Conservation (phyloP, 2,797 vertebrate species). For the Malurus splendens region DNA sequence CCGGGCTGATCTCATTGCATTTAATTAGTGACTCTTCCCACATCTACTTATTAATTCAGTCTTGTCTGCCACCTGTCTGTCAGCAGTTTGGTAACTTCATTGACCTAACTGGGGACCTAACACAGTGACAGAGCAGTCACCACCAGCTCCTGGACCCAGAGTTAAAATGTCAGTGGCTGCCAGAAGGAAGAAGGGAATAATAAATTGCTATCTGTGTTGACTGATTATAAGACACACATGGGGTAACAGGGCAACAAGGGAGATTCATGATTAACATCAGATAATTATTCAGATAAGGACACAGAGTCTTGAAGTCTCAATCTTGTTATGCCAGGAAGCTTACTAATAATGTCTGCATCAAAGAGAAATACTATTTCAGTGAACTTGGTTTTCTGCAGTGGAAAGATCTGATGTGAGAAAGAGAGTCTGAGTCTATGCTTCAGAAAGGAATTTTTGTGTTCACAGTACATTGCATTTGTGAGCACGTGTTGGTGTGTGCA, state of each 20-base stretch:
- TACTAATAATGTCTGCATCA: neutral
- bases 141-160: neutral
- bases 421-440: neutral
- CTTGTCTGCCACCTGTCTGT: neutral
- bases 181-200: neutral
- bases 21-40: neutral
- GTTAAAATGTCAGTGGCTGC: neutral
- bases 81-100: neutral
- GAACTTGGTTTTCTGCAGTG: neutral
- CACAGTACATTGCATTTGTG: neutral
- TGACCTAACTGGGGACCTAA: neutral
- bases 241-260: neutral
- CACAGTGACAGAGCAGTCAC: neutral
- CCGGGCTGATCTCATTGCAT: neutral
- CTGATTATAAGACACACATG: neutral
- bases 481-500: neutral
- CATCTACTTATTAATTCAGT: neutral
- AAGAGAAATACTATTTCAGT: neutral
- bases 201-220: neutral
- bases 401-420: neutral
- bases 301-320: neutral
- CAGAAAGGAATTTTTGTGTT: neutral
- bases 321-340: neutral
- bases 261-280: neutral
- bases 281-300: slow-evolving; percentile 5